phyloP scores from a whole-genome alignment of 2,888 invertebrate genomes.

The Melipona beecheii region DNA sequence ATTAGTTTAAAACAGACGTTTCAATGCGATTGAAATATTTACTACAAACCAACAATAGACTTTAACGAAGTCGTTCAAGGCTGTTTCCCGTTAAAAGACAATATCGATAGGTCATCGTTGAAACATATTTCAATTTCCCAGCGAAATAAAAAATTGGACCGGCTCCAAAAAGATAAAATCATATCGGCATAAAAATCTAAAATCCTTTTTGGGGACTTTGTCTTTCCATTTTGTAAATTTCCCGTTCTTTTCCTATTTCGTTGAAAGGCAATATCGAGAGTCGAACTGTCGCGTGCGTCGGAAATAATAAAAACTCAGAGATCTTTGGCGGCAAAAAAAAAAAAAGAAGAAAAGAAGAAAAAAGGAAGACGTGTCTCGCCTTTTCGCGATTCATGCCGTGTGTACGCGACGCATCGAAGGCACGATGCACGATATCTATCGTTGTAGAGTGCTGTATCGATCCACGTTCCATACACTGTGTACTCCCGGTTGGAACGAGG shows the following conservation, averaged over 20 bases:
- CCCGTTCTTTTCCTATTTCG: background rate
- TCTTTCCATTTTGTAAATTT: background rate
- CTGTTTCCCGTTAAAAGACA: background rate
- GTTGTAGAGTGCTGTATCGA: slow-evolving; percentile 75
- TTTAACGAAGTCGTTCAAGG: background rate
- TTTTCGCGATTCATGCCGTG: slow-evolving; percentile 13
- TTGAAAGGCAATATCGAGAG: background rate
- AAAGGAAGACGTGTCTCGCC: background rate
- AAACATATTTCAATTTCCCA: too few species aligned
- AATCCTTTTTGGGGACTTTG: too few species aligned
- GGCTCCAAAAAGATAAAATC: too few species aligned
- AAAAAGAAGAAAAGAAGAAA: too few species aligned
- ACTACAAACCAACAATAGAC: too few species aligned
- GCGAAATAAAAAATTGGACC: too few species aligned
- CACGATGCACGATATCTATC: slow-evolving; percentile 64
- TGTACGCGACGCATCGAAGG: slow-evolving; percentile 39
- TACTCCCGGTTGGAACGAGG: slow-evolving; percentile 53
- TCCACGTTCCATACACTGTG: slow-evolving; percentile 74
- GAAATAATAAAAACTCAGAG: slow-evolving; percentile 21
- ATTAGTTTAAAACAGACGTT: too few species aligned
- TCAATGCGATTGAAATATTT: too few species aligned
- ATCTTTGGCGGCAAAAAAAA: background rate
- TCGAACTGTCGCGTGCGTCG: background rate
- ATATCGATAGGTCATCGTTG: background rate
- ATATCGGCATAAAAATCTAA: too few species aligned